These are phyloP conservation scores for Cotesia congregata DNA, from an alignment of 2,888 invertebrate species.

Conservation along the genomic window DNA sequence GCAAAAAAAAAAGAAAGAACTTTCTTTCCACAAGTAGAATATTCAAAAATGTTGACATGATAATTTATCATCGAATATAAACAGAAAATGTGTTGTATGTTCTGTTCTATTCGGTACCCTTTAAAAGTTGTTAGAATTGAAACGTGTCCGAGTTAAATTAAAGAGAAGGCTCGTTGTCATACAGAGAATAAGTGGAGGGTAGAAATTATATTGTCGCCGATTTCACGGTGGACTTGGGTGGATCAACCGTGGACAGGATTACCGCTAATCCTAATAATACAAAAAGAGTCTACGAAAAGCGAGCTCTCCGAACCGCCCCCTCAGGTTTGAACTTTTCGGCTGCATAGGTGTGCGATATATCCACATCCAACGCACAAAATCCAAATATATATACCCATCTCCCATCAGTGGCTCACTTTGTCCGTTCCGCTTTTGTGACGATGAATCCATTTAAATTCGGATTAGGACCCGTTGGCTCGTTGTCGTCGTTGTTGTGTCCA, in stretches of 20 bases:
- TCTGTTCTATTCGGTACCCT: background rate
- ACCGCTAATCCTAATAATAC: constrained; percentile 47
- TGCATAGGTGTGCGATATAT: constrained; percentile 26
- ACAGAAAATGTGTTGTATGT: background rate
- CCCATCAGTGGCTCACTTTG: constrained; percentile 5
- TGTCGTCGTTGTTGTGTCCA: background rate
- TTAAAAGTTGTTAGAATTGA: background rate
- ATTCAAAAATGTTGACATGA: background rate
- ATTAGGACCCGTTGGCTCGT: constrained; percentile 48
- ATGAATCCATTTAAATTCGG: constrained; percentile 61
- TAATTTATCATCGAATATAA: background rate
- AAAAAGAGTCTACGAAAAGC: constrained; percentile 43
- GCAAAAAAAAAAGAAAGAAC: too few relatives aligned
- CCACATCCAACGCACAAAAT: background rate
- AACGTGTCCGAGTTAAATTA: background rate
- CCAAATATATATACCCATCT: constrained; percentile 7
- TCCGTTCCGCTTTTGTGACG: constrained; percentile 46
- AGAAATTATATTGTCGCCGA: constrained; percentile 53
- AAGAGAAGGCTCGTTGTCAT: background rate
- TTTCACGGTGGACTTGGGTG: constrained; percentile 53
- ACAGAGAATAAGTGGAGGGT: constrained; percentile 9
- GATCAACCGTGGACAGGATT: constrained; percentile 49
- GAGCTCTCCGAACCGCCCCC: constrained; percentile 56
- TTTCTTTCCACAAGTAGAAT: background rate
- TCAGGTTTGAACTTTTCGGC: constrained; percentile 10